phyloP scores from a whole-genome alignment of 2,888 invertebrate genomes.

The Schizotus pectinicornis region DNA sequence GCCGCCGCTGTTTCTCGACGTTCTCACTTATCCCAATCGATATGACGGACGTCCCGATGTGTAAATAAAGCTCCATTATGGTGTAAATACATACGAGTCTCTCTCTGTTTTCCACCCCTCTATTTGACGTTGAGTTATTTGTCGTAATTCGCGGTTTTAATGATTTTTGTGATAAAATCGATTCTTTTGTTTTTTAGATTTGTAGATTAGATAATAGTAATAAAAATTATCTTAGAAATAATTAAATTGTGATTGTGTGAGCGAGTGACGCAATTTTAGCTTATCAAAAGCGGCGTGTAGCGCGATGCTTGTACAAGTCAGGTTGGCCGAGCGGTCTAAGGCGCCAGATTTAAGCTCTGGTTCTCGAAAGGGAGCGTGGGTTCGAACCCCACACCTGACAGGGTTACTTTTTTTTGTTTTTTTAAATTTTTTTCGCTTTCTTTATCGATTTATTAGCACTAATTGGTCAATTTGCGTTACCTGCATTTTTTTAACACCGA shows the following conservation, averaged over 20 bases:
- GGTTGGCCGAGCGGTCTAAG: conserved; percentile 72
- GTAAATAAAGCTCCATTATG: no score
- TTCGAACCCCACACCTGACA: conserved; percentile 64
- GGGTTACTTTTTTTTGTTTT: background rate
- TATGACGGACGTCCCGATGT: no score
- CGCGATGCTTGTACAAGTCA: conserved; percentile 49
- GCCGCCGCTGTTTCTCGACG: no score
- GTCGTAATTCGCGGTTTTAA: background rate
- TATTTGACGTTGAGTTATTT: background rate
- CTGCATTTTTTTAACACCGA: background rate
- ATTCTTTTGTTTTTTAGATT: background rate
- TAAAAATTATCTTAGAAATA: background rate
- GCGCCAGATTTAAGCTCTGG: conserved; percentile 74
- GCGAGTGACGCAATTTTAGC: background rate
- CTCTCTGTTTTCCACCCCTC: background rate
- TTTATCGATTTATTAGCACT: background rate
- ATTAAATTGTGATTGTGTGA: background rate
- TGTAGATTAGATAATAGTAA: no score
- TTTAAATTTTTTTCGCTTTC: background rate
- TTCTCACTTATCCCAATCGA: no score
- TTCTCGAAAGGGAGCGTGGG: conserved; percentile 71
- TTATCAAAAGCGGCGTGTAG: background rate
- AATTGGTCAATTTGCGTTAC: background rate
- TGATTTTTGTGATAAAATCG: no score
- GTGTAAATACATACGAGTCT: background rate